phyloP scores from a whole-genome alignment of 2,797 vertebrate species.

The Esox masquinongy region DNA sequence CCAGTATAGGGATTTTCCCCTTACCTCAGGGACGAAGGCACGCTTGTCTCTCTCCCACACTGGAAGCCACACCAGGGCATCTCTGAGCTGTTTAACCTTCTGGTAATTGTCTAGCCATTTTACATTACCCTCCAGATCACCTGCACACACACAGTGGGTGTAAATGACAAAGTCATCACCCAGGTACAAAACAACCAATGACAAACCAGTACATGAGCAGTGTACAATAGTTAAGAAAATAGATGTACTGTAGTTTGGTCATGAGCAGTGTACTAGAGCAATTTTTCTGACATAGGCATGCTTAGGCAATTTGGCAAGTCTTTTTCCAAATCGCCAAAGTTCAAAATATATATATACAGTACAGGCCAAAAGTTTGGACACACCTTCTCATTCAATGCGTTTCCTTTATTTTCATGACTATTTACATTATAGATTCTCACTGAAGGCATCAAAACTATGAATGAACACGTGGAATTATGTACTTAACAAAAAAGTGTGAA shows the following conservation, averaged over 20 bases:
- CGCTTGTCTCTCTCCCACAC: slow-evolving; percentile 90
- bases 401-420: too few relatives aligned
- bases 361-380: too few relatives aligned
- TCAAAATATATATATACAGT: too few relatives aligned
- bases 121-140: slow-evolving; percentile 91
- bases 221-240: slow-evolving; percentile 34
- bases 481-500: too few relatives aligned
- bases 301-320: too few relatives aligned
- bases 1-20: slow-evolving; percentile 9
- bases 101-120: slow-evolving; percentile 94
- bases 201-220: slow-evolving; percentile 8
- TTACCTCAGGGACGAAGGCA: slow-evolving; percentile 87
- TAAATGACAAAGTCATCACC: background rate
- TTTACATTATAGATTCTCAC: too few relatives aligned
- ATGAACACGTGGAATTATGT: too few relatives aligned
- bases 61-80: slow-evolving; percentile 87
- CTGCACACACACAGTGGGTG: slow-evolving; percentile 57
- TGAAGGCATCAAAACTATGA: too few relatives aligned
- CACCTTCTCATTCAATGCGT: too few relatives aligned
- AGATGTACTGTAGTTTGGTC: background rate
- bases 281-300: too few relatives aligned
- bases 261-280: too few relatives aligned
- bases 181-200: background rate
- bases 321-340: too few relatives aligned
- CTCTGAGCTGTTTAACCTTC: slow-evolving; percentile 86